Evolutionary conservation across 2,113 vertebrate species (phyloP).

Genomic region (Phylloscopus whistleri): DNA sequence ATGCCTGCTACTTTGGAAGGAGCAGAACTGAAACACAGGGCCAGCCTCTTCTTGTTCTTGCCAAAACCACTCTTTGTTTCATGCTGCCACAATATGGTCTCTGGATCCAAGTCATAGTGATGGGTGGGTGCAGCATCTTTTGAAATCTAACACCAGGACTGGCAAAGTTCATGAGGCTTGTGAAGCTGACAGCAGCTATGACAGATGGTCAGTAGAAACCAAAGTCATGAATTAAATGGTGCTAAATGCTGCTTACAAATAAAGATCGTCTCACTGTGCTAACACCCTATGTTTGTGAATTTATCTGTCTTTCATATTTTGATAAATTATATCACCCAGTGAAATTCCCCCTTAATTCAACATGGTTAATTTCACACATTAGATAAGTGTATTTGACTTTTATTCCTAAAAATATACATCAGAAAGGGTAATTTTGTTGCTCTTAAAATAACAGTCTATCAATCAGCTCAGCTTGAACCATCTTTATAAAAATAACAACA

Average conservation of each 20-base stretch:
- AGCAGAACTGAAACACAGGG: neutral
- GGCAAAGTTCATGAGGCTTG: neutral
- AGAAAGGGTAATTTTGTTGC: neutral
- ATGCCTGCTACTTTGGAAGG: neutral
- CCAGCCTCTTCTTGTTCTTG: neutral
- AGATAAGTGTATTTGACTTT: neutral
- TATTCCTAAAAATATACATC: neutral
- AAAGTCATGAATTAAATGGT: neutral
- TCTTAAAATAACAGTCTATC: neutral
- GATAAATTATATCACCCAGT: neutral
- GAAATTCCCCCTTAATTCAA: neutral
- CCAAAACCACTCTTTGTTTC: neutral
- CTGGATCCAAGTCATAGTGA: neutral
- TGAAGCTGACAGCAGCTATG: slow-evolving; percentile 20
- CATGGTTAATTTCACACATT: neutral
- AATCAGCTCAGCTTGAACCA: neutral
- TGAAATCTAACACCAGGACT: slow-evolving; percentile 26
- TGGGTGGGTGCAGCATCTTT: neutral
- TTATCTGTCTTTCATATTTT: neutral
- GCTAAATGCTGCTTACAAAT: slow-evolving; percentile 25
- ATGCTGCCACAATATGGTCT: neutral
- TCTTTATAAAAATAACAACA: neutral
- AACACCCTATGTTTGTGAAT: neutral
- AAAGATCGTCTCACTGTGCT: neutral
- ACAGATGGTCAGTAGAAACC: slow-evolving; percentile 38